These are phyloP conservation scores for Toxotes jaculatrix DNA, from an alignment of 2,113 vertebrate genomes.

Conservation along the genomic window DNA sequence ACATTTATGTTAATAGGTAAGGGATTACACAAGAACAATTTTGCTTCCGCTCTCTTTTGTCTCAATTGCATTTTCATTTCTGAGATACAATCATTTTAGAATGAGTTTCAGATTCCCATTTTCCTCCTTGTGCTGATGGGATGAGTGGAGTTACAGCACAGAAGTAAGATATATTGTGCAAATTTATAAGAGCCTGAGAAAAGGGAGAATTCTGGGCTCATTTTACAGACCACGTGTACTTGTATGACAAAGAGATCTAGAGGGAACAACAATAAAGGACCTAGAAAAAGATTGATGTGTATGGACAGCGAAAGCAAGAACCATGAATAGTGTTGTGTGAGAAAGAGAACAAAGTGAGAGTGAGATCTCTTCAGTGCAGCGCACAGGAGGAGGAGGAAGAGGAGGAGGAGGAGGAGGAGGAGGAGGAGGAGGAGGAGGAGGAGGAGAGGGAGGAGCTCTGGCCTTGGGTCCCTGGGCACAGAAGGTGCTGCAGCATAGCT, in stretches of 20 bases:
- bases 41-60: conserved; percentile 35
- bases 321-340: conserved; percentile 47
- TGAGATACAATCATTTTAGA: conserved; percentile 74
- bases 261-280: conserved; percentile 9
- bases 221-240: conserved; percentile 28
- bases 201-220: conserved; percentile 24
- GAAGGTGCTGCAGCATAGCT: conserved; percentile 85
- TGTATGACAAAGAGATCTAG: conserved; percentile 34
- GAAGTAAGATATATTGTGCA: conserved; percentile 40
- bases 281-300: conserved; percentile 32
- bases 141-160: conserved; percentile 39
- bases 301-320: conserved; percentile 24
- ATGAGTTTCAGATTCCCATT: conserved; percentile 78
- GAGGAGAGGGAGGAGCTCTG: conserved; percentile 87
- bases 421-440: too few relatives aligned
- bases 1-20: conserved; percentile 51
- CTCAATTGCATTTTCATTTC: conserved; percentile 68
- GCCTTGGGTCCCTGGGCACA: conserved; percentile 92
- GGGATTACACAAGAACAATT: conserved; percentile 54
- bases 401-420: too few relatives aligned
- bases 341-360: conserved; percentile 64
- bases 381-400: conserved; percentile 75
- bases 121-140: conserved; percentile 47
- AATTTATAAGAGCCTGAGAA: conserved; percentile 47
- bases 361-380: conserved; percentile 62